A percentile compares a stretch with the other conserved stretches of the same genome.
phyloP scores from a whole-genome alignment of 2,888 invertebrate genomes.

The Zele albiditarsus region DNA sequence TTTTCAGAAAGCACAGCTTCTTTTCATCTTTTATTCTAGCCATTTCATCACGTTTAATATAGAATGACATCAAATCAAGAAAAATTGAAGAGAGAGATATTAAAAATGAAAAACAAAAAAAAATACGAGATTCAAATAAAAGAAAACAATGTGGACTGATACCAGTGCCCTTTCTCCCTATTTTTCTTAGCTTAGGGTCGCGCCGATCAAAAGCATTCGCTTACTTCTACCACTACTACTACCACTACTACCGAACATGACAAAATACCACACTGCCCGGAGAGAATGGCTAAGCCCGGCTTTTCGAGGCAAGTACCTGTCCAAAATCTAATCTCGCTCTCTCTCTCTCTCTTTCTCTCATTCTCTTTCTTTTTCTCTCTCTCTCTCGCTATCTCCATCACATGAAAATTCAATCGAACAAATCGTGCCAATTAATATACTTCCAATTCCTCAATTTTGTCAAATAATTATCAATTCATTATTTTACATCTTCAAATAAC shows the following conservation, averaged over 20 bases:
- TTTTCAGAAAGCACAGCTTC: constrained; percentile 46
- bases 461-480: constrained; percentile 1
- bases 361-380: neutral
- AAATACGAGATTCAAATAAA: constrained; percentile 33
- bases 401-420: constrained; percentile 41
- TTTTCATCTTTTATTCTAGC: constrained; percentile 16
- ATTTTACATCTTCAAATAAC: neutral
- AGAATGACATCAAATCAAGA: constrained; percentile 11
- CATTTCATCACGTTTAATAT: neutral
- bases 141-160: constrained; percentile 65
- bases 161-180: constrained; percentile 72
- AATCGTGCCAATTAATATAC: neutral
- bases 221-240: constrained; percentile 72
- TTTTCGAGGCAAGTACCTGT: constrained; percentile 73
- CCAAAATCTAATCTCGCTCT: constrained; percentile 53
- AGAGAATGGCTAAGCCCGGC: constrained; percentile 71
- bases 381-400: constrained; percentile 24
- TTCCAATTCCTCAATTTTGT: constrained; percentile 4
- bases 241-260: constrained; percentile 72
- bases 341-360: constrained; percentile 12
- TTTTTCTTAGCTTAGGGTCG: constrained; percentile 73
- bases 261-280: constrained; percentile 73
- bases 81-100: constrained; percentile 32
- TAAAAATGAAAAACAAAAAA: constrained; percentile 39
- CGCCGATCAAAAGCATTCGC: constrained; percentile 73